Base-by-base conservation (phyloP, 2,113 vertebrate genomes). In the Actinemys pallida region DNA sequence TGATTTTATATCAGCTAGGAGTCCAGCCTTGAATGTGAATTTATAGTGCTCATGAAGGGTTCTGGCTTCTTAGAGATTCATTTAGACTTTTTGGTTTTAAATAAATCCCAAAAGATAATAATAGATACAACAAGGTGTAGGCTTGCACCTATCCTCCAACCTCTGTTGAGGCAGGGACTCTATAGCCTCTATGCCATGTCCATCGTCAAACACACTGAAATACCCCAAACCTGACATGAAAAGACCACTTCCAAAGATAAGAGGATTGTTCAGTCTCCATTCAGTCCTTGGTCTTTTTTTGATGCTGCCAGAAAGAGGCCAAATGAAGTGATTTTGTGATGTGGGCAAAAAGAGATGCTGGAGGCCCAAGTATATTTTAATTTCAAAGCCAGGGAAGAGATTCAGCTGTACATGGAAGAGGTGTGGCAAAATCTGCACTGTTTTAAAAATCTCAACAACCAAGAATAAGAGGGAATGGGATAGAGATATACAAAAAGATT, bases 151-250 rank as follows among this genome's bases (percentile, higher is more conserved):
- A 83, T 79, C 56, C 54, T 87, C 57, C 81, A 65, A 39, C 87
- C 47, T 62, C 54, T 52, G 19, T n/a, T 84, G 50, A 92, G 42
- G 83, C 88, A 81, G 42, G 75, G 65, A 22, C n/a, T 72, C 65
- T 19, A 17, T 72, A n/a, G 35, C 45, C 19, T 81, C 45, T 39
- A 81, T 31, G 45, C 2, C 57, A n/a, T 0, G 84, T 49, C 16
- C n/a, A 87, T 57, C 90, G 92, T 69, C 75, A 85, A 89, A 78
- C 7, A 92, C 76, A 87, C 16, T 2, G 0, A 39, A 80, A 76
- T 81, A 27, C 88, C 53, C 53, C 20, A 22, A 8, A 92, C 8
- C 31, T 78, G 42, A 81, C 20, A 39, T 42, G 20, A 53, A 78
- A 45, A 5, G 12, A 35, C 35, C 9, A 42, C 69, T 42, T 75